These are phyloP conservation scores for Caloenas nicobarica DNA, from an alignment of 2,113 vertebrate species.

Conservation along the genomic window DNA sequence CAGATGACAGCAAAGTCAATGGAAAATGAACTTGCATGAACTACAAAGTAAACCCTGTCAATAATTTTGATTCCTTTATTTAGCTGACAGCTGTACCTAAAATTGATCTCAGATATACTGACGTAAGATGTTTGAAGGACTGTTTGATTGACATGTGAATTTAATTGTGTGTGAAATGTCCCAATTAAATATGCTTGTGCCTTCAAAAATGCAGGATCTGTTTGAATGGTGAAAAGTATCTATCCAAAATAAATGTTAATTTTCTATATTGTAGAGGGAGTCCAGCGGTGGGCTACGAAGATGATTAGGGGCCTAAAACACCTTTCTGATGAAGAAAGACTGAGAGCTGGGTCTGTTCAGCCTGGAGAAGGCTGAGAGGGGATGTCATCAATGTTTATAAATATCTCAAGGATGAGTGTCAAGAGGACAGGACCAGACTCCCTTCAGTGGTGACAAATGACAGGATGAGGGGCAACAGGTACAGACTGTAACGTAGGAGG, in stretches of 20 bases:
- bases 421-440: no score
- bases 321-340: no score
- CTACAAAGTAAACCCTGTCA: slow-evolving; percentile 1
- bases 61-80: slow-evolving; percentile 27
- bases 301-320: no score
- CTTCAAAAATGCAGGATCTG: neutral
- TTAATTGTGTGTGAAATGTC: slow-evolving; percentile 10
- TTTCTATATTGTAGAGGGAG: neutral
- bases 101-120: neutral
- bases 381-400: no score
- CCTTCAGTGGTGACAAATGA: no score
- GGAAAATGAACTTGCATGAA: slow-evolving; percentile 1
- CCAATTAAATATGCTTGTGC: neutral
- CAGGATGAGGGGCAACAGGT: no score
- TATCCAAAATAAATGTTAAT: neutral
- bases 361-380: no score
- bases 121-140: neutral
- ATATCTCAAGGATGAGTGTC: no score
- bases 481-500: no score
- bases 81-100: slow-evolving; percentile 11
- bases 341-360: no score
- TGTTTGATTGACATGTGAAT: neutral
- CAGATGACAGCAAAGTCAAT: neutral
- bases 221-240: neutral
- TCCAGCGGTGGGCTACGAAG: no score